These are phyloP conservation scores for Trisateles emortualis DNA, from an alignment of 2,888 invertebrate species.

Conservation along the genomic window DNA sequence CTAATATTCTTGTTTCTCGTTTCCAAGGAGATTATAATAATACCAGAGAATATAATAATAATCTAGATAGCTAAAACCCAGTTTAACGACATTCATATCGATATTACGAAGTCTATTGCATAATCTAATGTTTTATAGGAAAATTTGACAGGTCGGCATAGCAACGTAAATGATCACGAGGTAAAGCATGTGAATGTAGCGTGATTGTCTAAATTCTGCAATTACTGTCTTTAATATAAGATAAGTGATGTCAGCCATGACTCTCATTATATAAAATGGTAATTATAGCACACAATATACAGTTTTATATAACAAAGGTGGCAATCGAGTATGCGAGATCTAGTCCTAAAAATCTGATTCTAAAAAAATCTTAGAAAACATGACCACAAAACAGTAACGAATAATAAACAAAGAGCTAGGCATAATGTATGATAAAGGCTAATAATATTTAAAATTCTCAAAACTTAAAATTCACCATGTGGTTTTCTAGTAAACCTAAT, in stretches of 20 bases:
- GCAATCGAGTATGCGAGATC: no score
- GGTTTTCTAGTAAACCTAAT: no score
- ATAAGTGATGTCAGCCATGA: conserved; percentile 26
- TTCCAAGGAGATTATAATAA: background rate
- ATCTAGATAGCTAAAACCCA: background rate
- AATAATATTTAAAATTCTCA: no score
- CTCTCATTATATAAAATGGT: background rate
- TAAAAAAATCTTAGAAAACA: no score
- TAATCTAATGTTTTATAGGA: no score
- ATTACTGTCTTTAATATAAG: conserved; percentile 21
- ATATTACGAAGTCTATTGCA: background rate
- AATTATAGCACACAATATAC: no score
- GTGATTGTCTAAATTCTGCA: conserved; percentile 23
- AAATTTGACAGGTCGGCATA: background rate
- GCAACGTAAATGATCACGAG: conserved; percentile 20
- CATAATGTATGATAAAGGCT: no score
- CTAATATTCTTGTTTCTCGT: background rate
- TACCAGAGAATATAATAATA: background rate
- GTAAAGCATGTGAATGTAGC: conserved; percentile 19
- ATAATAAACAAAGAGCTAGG: no score
- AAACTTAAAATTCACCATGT: no score
- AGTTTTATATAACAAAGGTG: no score
- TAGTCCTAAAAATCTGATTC: no score
- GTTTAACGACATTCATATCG: background rate
- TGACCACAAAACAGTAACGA: no score